Evolutionary conservation across 2,888 invertebrate species (phyloP).

Genomic region (Serrognathus titanus): DNA sequence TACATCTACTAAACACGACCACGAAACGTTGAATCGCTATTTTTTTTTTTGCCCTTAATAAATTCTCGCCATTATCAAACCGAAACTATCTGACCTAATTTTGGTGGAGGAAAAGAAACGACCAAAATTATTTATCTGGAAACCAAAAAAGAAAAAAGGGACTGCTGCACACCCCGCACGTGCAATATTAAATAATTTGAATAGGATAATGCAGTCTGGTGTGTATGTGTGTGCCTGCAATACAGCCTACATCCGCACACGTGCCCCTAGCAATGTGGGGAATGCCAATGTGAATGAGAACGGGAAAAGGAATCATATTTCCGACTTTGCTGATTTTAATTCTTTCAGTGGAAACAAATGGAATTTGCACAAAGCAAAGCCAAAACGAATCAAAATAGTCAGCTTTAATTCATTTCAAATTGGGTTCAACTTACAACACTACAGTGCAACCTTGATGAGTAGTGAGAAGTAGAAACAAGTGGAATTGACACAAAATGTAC

Average conservation of each 20-base stretch:
- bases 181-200: constrained; percentile 10
- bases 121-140: background rate
- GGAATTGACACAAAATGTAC: too few species aligned
- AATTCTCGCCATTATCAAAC: background rate
- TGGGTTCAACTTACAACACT: too few species aligned
- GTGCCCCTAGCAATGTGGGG: background rate
- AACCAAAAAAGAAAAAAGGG: constrained; percentile 4
- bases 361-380: too few species aligned
- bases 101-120: too few species aligned
- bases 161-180: constrained; percentile 8
- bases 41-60: background rate
- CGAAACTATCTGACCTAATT: background rate
- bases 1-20: constrained; percentile 6
- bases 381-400: too few species aligned
- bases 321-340: constrained; percentile 2
- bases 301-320: constrained; percentile 4
- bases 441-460: too few species aligned
- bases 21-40: background rate
- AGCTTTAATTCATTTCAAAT: too few species aligned
- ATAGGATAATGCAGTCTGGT: constrained; percentile 11
- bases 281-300: too few species aligned
- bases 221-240: constrained; percentile 4
- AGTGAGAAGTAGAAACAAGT: too few species aligned
- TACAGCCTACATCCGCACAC: constrained; percentile 6
- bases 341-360: background rate